Conservation (phyloP, 2,797 vertebrate species). For the Psittacula echo region DNA sequence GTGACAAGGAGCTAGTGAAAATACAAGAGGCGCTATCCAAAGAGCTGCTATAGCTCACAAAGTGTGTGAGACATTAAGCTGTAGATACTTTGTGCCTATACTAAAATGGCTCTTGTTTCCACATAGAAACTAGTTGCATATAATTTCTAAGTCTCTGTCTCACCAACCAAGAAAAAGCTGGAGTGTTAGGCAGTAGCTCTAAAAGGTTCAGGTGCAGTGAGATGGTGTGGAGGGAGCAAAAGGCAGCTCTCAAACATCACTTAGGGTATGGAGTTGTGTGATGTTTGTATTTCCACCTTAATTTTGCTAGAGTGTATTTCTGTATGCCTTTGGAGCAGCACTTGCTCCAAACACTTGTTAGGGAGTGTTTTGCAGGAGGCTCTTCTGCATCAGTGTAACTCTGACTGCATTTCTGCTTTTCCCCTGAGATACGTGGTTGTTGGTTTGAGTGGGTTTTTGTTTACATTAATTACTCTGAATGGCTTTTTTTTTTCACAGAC, state of each 20-base stretch:
- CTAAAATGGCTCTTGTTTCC: background rate
- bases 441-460: background rate
- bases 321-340: background rate
- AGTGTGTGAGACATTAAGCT: background rate
- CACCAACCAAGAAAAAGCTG: background rate
- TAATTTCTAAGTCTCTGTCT: background rate
- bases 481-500: background rate
- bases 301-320: background rate
- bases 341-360: background rate
- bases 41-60: background rate
- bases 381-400: background rate
- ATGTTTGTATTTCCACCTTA: background rate
- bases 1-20: conserved; percentile 1
- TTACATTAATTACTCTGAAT: background rate
- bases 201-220: background rate
- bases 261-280: background rate
- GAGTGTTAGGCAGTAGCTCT: background rate
- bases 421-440: background rate
- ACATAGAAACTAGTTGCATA: background rate
- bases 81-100: background rate
- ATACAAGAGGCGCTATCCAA: background rate
- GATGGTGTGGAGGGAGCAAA: background rate
- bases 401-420: background rate
- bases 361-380: background rate
- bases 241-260: background rate